These are phyloP conservation scores for Nemurella pictetii DNA, from an alignment of 2,888 invertebrate genomes.

Conservation along the genomic window DNA sequence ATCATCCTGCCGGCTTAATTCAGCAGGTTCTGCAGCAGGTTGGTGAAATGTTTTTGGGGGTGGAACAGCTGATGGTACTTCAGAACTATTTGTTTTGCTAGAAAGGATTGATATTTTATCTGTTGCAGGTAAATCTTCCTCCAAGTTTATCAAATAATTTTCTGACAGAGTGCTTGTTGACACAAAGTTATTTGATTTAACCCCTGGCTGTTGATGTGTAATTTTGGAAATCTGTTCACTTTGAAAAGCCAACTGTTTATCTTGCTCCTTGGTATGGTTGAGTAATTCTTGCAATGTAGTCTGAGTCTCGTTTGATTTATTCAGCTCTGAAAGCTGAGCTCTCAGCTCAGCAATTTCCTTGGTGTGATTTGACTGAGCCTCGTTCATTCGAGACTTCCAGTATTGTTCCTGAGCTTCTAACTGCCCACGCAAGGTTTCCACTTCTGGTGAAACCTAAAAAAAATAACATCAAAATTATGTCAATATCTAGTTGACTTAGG, in stretches of 20 bases:
- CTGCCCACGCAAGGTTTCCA: slow-evolving; percentile 48
- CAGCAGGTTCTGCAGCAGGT: neutral
- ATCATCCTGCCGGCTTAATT: neutral
- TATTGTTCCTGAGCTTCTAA: slow-evolving; percentile 48
- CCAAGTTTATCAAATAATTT: neutral
- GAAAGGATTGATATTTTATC: neutral
- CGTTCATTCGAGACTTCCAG: slow-evolving; percentile 50
- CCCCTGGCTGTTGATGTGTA: neutral
- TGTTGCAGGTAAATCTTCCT: neutral
- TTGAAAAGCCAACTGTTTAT: neutral
- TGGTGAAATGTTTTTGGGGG: neutral
- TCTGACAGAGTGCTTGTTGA: neutral
- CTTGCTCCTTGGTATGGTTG: neutral
- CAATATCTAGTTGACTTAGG: too few relatives aligned
- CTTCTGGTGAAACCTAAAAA: slow-evolving; percentile 47
- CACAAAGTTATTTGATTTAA: neutral
- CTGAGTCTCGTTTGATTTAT: neutral
- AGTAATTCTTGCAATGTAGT: neutral
- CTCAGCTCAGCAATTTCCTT: slow-evolving; percentile 49
- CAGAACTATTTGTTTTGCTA: neutral
- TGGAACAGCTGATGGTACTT: neutral
- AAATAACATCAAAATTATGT: neutral
- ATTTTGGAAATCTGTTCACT: neutral
- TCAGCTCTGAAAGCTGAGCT: slow-evolving; percentile 41
- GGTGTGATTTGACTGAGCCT: slow-evolving; percentile 48